Conservation (phyloP, 2,888 invertebrate genomes). For the Baccha elongata region DNA sequence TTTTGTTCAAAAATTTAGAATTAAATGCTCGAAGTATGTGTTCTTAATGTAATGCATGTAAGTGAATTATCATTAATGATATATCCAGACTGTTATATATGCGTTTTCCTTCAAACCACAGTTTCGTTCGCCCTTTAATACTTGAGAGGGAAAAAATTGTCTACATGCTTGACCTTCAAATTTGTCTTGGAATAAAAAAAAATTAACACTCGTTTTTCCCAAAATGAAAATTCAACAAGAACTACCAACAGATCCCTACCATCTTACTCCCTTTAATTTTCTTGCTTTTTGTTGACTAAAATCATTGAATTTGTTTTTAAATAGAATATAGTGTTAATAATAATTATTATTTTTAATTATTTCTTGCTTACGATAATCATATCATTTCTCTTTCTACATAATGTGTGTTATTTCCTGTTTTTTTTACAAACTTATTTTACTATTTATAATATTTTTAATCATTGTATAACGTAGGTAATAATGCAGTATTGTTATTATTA, state of each 20-base stretch:
- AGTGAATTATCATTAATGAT: no score
- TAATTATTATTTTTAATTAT: conserved; percentile 10
- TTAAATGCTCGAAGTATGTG: no score
- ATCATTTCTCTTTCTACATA: conserved; percentile 57
- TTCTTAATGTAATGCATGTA: no score
- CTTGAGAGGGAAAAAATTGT: no score
- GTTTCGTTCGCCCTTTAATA: no score
- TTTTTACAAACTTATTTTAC: conserved; percentile 59
- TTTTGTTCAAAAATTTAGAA: no score
- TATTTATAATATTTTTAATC: conserved; percentile 25
- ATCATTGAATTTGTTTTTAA: conserved; percentile 14
- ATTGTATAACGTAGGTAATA: conserved; percentile 70
- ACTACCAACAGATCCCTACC: conserved; percentile 46
- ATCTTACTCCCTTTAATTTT: conserved; percentile 28
- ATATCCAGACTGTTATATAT: no score
- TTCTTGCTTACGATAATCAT: conserved; percentile 54
- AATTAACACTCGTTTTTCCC: neutral
- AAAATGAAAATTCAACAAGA: conserved; percentile 23
- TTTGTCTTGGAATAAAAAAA: neutral
- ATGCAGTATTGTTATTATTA: conserved; percentile 56
- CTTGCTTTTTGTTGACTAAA: conserved; percentile 40
- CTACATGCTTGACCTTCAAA: neutral
- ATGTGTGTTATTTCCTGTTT: conserved; percentile 17
- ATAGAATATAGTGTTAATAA: conserved; percentile 45
- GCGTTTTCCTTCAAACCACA: no score